phyloP scores from a whole-genome alignment of 2,888 invertebrate genomes.

The Drosophila mimetica region DNA sequence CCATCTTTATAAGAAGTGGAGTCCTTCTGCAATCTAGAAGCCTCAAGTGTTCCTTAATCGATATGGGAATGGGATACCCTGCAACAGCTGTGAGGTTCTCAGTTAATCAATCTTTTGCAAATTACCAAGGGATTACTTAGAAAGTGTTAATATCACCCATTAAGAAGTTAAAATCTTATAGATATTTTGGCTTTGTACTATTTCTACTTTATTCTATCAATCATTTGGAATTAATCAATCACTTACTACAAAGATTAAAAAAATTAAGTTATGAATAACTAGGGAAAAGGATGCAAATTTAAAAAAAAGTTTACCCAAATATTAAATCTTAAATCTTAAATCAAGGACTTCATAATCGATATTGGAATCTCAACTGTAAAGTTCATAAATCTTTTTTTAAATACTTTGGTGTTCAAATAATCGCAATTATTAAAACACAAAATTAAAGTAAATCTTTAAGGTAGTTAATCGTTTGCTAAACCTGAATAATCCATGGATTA shows the following conservation, averaged over 20 bases:
- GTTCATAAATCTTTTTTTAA: background rate
- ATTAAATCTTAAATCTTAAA: too few species aligned
- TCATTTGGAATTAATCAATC: background rate
- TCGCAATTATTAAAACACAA: too few species aligned
- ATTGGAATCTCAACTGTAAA: background rate
- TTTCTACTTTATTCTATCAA: too few species aligned
- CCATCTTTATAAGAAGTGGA: background rate
- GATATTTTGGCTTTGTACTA: too few species aligned
- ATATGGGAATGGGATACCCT: constrained; percentile 11
- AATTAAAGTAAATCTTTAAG: too few species aligned
- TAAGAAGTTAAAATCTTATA: background rate
- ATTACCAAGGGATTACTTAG: background rate
- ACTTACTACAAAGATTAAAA: background rate
- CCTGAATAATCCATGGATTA: too few species aligned
- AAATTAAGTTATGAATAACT: background rate
- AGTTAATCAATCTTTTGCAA: background rate
- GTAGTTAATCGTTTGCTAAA: too few species aligned
- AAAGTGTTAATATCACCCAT: background rate
- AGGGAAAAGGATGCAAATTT: too few species aligned
- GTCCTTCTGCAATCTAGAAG: background rate
- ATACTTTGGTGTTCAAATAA: too few species aligned
- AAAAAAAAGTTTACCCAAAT: too few species aligned
- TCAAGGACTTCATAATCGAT: too few species aligned
- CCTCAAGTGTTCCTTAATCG: constrained; percentile 1
- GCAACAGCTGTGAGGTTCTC: constrained; percentile 15